A percentile compares a stretch with the other conserved stretches of the same genome.
Conservation (phyloP, 2,888 invertebrate genomes). For the Pteria penguin region DNA sequence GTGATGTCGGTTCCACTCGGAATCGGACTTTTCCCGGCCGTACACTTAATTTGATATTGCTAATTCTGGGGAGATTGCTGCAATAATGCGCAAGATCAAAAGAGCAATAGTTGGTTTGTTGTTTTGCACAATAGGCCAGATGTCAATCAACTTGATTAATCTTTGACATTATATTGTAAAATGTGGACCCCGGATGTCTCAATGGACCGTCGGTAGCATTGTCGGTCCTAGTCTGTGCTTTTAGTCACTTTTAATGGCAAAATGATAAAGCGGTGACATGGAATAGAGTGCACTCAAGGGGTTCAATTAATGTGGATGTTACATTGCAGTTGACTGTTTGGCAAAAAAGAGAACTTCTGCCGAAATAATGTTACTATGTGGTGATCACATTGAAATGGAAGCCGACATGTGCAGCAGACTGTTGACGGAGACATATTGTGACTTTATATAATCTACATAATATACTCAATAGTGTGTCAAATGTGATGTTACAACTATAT, state of each 20-base stretch:
- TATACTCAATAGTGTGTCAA: too few species aligned
- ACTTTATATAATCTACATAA: too few species aligned
- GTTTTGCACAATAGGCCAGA: background rate
- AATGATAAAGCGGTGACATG: background rate
- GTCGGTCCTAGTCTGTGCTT: background rate
- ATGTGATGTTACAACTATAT: too few species aligned
- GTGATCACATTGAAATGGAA: too few species aligned
- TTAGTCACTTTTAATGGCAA: background rate
- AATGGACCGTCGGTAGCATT: background rate
- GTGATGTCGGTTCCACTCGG: background rate
- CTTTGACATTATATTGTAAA: background rate
- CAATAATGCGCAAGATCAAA: background rate
- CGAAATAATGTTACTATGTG: too few species aligned
- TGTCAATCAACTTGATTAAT: background rate
- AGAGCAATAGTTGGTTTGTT: background rate
- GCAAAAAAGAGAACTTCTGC: background rate
- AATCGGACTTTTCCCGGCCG: background rate
- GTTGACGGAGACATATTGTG: too few species aligned
- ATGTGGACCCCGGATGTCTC: background rate
- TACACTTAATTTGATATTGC: background rate
- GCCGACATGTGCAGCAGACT: too few species aligned
- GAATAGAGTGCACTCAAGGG: background rate
- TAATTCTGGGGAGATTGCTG: background rate
- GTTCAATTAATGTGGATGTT: background rate
- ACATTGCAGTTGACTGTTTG: background rate